Conservation (phyloP, 1,140 invertebrate genomes). For the Limonius californicus region DNA sequence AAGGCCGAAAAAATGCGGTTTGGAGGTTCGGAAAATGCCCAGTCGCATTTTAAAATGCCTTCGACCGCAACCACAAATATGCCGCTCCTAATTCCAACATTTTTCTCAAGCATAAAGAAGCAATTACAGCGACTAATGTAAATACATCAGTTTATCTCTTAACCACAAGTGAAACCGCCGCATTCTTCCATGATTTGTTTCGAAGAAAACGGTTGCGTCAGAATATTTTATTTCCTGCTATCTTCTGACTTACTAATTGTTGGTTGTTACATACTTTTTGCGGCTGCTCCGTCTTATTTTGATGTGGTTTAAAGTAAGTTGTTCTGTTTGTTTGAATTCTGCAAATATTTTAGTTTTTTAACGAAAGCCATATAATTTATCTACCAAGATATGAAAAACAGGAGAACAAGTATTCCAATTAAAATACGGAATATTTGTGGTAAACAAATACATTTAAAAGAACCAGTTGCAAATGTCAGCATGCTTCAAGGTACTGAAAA, state of each 20-base stretch:
- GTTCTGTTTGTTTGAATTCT: too few relatives aligned
- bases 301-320: too few relatives aligned
- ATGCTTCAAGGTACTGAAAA: too few relatives aligned
- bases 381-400: too few relatives aligned
- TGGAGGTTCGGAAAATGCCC: neutral
- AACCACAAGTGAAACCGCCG: conserved; percentile 1
- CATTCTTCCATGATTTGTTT: conserved; percentile 5
- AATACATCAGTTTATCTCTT: conserved; percentile 3
- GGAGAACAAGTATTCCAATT: too few relatives aligned
- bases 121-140: neutral
- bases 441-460: too few relatives aligned
- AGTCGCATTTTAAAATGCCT: neutral
- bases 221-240: neutral
- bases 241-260: neutral
- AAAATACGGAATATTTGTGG: too few relatives aligned
- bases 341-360: too few relatives aligned
- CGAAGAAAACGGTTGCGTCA: neutral
- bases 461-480: too few relatives aligned
- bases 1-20: neutral
- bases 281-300: too few relatives aligned
- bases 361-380: too few relatives aligned
- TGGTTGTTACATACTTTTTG: neutral
- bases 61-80: conserved; percentile 11
- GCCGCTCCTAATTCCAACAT: conserved; percentile 11
- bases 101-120: conserved; percentile 9